Evolutionary conservation across 2,113 vertebrate genomes (phyloP), one percentile per base, ranked within the genome.

Genomic region (Formicarius rufipectus): DNA sequence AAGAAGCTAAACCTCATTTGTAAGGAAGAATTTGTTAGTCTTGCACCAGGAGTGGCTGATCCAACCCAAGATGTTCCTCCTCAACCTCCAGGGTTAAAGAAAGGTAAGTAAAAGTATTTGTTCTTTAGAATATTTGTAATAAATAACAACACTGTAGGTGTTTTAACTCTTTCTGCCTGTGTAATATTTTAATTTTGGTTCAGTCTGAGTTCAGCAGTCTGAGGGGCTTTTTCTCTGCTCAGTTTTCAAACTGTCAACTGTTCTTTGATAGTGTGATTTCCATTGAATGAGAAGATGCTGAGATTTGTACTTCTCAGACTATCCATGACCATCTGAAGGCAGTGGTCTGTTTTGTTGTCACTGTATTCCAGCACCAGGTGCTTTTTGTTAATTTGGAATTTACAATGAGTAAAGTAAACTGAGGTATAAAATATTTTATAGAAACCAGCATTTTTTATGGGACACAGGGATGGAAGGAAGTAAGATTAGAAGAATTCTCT

Each of bases 1-100:
- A 99, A 98, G 97, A 99, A 99, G 97, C 95, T 99, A 63, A 99
- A 97, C 94, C 90, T 99, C 80, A 98, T 99, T 97, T 99, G 97
- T 97, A 98, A 99, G 97, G 98, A 99, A 33, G 98, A 99, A 90
- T 99, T 99, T 90, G 98, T 99, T 44, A 98, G 95, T 33, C 97
- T 99, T 95, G 90, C 98, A 92, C 98, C 98, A 52, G 98, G 99
- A 72, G 88, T 97, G 17, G 92, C 98, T 73, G 98, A 98, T 89
- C 84, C 96, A 62, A 98, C 97, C 84, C 98, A 98, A 93, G 98
- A 98, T 90, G 94, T 98, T 44, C 96, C 97, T 78, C 94, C 98
- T 64, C 97, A 95, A 87, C 97, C 97, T 85, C 95, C 94, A 59
- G 94, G 28, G 28, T 94, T 84, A 71, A 97, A 67, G 83, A 96